phyloP scores from a whole-genome alignment of 2,888 invertebrate species.

The Amiota mariae region DNA sequence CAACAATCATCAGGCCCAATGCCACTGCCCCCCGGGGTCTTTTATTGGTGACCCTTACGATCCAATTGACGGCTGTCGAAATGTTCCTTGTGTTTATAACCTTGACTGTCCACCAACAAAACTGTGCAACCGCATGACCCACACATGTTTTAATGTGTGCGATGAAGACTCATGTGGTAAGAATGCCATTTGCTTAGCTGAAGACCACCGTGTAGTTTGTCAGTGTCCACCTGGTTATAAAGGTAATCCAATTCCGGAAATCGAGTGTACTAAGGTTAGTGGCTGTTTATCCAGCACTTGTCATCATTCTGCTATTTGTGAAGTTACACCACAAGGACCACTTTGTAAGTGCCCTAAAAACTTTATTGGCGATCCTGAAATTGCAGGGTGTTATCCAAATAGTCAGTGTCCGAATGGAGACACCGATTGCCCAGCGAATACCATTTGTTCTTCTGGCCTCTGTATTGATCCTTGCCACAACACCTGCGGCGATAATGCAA shows the following conservation, averaged over 20 bases:
- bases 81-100: conserved; percentile 90
- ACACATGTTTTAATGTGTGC: conserved; percentile 87
- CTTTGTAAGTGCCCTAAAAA: conserved; percentile 86
- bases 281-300: conserved; percentile 86
- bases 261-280: conserved; percentile 82
- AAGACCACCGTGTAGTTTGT: conserved; percentile 86
- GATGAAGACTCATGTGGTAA: conserved; percentile 87
- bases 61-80: conserved; percentile 81
- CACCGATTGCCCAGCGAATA: conserved; percentile 83
- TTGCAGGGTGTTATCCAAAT: conserved; percentile 84
- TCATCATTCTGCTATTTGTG: conserved; percentile 86
- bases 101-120: conserved; percentile 86
- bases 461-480: conserved; percentile 88
- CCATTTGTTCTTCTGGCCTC: conserved; percentile 81
- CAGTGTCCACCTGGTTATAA: conserved; percentile 89
- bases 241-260: conserved; percentile 88
- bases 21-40: conserved; percentile 90
- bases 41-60: conserved; percentile 91
- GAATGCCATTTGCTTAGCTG: conserved; percentile 90
- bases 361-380: conserved; percentile 84
- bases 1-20: conserved; percentile 91
- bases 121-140: conserved; percentile 86
- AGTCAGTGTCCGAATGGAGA: conserved; percentile 84
- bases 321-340: conserved; percentile 80
- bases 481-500: conserved; percentile 86